These are phyloP conservation scores for Gila robusta DNA, from an alignment of 2,797 vertebrate genomes.

Conservation along the genomic window DNA sequence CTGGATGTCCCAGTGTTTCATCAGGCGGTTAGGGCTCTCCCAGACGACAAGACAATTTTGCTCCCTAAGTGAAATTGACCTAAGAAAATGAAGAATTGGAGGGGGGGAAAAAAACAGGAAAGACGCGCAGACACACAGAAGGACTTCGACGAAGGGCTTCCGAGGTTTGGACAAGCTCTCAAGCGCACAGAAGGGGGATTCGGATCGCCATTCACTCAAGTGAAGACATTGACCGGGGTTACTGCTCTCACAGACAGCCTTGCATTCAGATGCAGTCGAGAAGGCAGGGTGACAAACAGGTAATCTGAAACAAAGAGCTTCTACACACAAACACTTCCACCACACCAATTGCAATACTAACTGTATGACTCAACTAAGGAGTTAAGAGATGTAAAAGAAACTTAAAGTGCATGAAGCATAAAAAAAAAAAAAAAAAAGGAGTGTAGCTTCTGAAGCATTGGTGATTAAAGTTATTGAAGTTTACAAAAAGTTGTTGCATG, in stretches of 20 bases:
- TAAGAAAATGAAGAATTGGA: slow-evolving; percentile 75
- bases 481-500: slow-evolving; percentile 75
- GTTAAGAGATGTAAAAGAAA: slow-evolving; percentile 77
- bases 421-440: slow-evolving; percentile 62
- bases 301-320: slow-evolving; percentile 87
- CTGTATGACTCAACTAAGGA: slow-evolving; percentile 74
- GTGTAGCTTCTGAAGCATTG: slow-evolving; percentile 76
- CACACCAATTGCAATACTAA: slow-evolving; percentile 74
- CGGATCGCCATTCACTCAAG: slow-evolving; percentile 77
- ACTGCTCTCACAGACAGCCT: slow-evolving; percentile 83
- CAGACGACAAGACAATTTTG: slow-evolving; percentile 74
- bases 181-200: slow-evolving; percentile 76
- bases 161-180: slow-evolving; percentile 76
- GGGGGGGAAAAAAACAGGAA: slow-evolving; percentile 60
- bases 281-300: slow-evolving; percentile 79
- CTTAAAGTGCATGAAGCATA: slow-evolving; percentile 68
- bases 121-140: slow-evolving; percentile 72
- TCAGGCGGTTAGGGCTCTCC: slow-evolving; percentile 79
- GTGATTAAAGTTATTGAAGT: slow-evolving; percentile 72
- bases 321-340: slow-evolving; percentile 79
- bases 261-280: slow-evolving; percentile 84
- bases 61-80: slow-evolving; percentile 73
- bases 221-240: slow-evolving; percentile 77
- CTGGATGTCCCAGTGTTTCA: slow-evolving; percentile 74
- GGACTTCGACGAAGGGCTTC: slow-evolving; percentile 75